Conservation (phyloP, 1,140 invertebrate species). For the Matsumurasca onukii region DNA sequence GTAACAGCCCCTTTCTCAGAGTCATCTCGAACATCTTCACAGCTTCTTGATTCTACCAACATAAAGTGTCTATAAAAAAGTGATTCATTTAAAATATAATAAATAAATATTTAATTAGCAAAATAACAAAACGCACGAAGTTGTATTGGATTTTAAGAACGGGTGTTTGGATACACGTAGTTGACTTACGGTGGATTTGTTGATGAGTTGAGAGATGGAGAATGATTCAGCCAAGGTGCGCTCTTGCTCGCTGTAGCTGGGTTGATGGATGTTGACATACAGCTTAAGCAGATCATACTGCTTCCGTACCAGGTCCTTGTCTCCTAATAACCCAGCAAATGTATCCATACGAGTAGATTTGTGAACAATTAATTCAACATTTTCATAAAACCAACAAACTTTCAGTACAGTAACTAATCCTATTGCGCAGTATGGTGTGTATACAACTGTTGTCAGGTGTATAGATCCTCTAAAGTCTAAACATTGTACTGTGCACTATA, state of each 20-base stretch:
- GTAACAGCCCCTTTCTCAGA: constrained; percentile 56
- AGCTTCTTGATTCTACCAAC: constrained; percentile 55
- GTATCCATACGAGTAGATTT: no score
- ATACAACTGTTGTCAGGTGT: no score
- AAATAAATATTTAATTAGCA: no score
- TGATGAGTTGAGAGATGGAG: neutral
- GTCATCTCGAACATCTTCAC: constrained; percentile 59
- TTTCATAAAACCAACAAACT: no score
- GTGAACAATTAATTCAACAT: no score
- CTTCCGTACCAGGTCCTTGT: constrained; percentile 37
- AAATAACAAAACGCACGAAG: no score
- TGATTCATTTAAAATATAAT: neutral
- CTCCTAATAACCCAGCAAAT: constrained; percentile 26
- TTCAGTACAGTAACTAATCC: no score
- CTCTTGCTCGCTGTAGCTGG: neutral
- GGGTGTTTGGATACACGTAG: no score
- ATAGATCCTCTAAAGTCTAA: no score
- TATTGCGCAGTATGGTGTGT: no score
- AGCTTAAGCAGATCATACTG: constrained; percentile 37
- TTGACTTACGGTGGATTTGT: neutral
- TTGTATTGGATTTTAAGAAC: no score
- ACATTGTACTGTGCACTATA: no score
- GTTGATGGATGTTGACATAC: constrained; percentile 30
- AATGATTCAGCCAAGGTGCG: neutral
- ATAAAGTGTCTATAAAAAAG: neutral